Base-by-base conservation (phyloP, 2,888 invertebrate species). In the Tanytarsus gracilentus region DNA sequence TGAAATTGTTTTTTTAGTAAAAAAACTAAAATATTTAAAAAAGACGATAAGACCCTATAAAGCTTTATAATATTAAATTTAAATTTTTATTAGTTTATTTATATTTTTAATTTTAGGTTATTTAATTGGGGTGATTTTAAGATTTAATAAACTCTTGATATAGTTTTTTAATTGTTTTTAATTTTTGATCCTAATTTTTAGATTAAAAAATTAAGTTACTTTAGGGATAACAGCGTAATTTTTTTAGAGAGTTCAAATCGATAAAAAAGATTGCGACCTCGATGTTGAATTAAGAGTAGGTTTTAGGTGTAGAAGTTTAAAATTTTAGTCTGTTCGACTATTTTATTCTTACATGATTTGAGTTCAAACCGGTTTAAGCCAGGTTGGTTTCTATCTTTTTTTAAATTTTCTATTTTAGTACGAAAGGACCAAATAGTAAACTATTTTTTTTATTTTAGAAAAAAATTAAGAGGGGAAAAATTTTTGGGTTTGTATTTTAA, bases 261-360 rank as follows among this genome's bases (percentile, higher is more conserved):
- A 77, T 79, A 82, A 78, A 77, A 79, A 73, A 79, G 83, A 77
- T 86, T 86, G 83, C 82, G 84, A 86, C 86, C 86, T 88, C 87
- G 86, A 88, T 88, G 86, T 77, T 81, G 64, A 79, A 79, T 0
- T 69, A 81, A 63, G 56, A 71, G 78, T 76, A 77, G n/a, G 79
- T 75, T 76, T 78, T 78, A 76, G 78, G 79, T 78, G 84, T 69
- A 85, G 80, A 73, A 75, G 78, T 78, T 82, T 76, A 78, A 77
- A 75, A 74, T 76, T 82, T 83, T 79, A 78, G 82, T 83, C 84
- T 86, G 85, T 86, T 86, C 85, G 84, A 85, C 84, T 79, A 80
- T 85, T 84, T 79, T 84, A 82, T 79, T 80, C 79, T 84, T 85
- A 86, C 85, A 85, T 86, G 85, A 87, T 86, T 84, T 86, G 86